Evolutionary conservation across 2,113 vertebrate genomes (phyloP), one percentile per base, ranked within the genome.

Genomic region (Larimichthys polyactis): DNA sequence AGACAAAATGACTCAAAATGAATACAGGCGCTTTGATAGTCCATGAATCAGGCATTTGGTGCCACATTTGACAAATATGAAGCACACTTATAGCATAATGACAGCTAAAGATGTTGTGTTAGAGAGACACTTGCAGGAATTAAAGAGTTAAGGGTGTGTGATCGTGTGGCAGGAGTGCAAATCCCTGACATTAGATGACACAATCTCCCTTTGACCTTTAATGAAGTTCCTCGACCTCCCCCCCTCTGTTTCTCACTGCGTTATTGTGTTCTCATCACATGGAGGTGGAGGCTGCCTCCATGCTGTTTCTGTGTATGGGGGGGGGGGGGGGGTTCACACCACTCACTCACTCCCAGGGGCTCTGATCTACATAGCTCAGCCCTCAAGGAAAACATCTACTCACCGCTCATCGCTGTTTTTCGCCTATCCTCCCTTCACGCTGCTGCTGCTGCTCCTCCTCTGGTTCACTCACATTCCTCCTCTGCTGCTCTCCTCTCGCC

Each of bases 321-420:
- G 17, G 11, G 10, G 43, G 51, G n/a, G 10, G 4, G 16, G 81
- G 46, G 60, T 75, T 79, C 79, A 78, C 70, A 71, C 70, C 66
- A n/a, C 64, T 64, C 66, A n/a, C 64, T 64, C 4, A 27, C 20
- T 91, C 90, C 82, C 85, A 66, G 59, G 79, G 79, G 89, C 75
- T 71, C 78, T 83, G 87, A 90, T 87, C 89, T 92, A 85, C 88
- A 91, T 91, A 80, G 67, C 66, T 83, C 65, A 86, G 70, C 73
- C 82, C 83, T 83, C 3, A 75, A 82, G 84, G 85, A 81, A 81
- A 84, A 86, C 67, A 70, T 79, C 82, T 67, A 22, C 74, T 81
- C 64, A 65, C 69, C 19, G 36, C 80, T 83, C 36, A 68, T 55
- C 49, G 29, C 44, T 20, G 70, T 63, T 71, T 40, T 43, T 17